phyloP scores from a whole-genome alignment of 2,888 invertebrate genomes.

The Acleris sparsana region DNA sequence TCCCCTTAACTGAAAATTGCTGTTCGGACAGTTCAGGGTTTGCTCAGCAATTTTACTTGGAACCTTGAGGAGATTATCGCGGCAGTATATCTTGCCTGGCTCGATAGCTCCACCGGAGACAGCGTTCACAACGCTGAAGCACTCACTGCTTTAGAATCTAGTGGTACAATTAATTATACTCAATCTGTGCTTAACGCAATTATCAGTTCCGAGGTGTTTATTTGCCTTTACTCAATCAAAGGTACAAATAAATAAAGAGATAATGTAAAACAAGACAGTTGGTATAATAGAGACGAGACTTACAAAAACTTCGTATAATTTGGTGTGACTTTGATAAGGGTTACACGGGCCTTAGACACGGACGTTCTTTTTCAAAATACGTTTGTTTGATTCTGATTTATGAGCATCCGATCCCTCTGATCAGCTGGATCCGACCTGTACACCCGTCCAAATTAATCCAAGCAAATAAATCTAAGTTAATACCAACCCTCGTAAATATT shows the following conservation, averaged over 20 bases:
- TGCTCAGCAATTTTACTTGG: conserved; percentile 61
- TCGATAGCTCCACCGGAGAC: conserved; percentile 48
- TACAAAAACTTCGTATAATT: conserved; percentile 20
- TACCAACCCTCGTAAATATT: conserved; percentile 49
- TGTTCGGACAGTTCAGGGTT: conserved; percentile 31
- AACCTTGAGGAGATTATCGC: conserved; percentile 65
- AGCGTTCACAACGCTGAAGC: conserved; percentile 3
- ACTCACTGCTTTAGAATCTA: no score
- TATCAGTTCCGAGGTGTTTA: no score
- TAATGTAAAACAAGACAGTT: not conserved
- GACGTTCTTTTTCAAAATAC: conserved; percentile 51
- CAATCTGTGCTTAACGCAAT: no score
- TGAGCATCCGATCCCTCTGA: conserved; percentile 50
- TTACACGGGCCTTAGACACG: conserved; percentile 44
- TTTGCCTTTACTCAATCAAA: no score
- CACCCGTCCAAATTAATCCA: conserved; percentile 45
- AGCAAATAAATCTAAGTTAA: conserved; percentile 51
- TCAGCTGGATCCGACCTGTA: conserved; percentile 45
- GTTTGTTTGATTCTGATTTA: conserved; percentile 59
- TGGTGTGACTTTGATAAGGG: conserved; percentile 58
- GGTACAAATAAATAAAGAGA: not conserved
- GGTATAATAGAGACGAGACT: conserved; percentile 10
- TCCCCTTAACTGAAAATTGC: conserved; percentile 29
- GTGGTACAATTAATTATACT: no score
- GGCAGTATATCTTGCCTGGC: conserved; percentile 53